A percentile compares a stretch with the other conserved stretches of the same genome.
Conservation (phyloP, 2,888 invertebrate species). For the Drosophila greeni region DNA sequence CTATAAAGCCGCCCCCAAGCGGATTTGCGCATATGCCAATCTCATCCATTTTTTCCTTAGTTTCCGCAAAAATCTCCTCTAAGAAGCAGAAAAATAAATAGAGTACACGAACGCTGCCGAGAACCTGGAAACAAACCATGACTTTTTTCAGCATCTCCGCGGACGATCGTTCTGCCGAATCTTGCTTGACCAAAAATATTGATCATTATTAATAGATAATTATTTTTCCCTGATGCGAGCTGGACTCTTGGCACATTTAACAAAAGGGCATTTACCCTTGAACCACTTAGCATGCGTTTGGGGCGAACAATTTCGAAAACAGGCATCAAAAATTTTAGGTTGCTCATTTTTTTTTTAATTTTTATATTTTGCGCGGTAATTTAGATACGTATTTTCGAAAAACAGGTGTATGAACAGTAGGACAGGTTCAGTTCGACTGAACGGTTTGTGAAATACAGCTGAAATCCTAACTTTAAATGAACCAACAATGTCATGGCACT, state of each 20-base stretch:
- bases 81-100: neutral
- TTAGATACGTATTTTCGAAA: slow-evolving; percentile 20
- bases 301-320: neutral
- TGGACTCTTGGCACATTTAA: slow-evolving; percentile 24
- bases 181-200: slow-evolving; percentile 23
- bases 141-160: slow-evolving; percentile 5
- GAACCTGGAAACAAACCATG: slow-evolving; percentile 15
- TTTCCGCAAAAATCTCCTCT: slow-evolving; percentile 20
- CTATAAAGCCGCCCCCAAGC: slow-evolving; percentile 27
- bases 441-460: neutral
- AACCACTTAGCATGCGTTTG: neutral
- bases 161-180: slow-evolving; percentile 26
- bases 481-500: slow-evolving; percentile 6
- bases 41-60: slow-evolving; percentile 15
- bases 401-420: slow-evolving; percentile 1
- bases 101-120: neutral
- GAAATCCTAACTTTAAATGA: neutral
- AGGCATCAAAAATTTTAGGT: slow-evolving; percentile 9
- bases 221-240: slow-evolving; percentile 13
- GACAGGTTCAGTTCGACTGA: slow-evolving; percentile 8
- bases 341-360: neutral
- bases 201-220: slow-evolving; percentile 21
- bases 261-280: slow-evolving; percentile 17
- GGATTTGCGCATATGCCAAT: slow-evolving; percentile 26
- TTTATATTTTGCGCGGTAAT: neutral